These are phyloP conservation scores for Theristicus caerulescens DNA, from an alignment of 2,113 vertebrate species.

Conservation along the genomic window DNA sequence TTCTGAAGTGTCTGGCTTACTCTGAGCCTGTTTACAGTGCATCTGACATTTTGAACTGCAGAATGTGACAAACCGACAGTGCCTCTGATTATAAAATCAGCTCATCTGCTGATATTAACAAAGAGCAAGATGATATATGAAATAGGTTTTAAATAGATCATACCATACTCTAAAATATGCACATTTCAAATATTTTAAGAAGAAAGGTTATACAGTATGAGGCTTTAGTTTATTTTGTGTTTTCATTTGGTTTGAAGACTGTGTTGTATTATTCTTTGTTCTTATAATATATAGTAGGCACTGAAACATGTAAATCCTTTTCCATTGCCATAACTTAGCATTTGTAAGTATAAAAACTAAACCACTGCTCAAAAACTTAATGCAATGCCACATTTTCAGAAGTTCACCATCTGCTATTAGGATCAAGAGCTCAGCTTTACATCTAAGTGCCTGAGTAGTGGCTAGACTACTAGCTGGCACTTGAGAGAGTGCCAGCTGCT, in stretches of 20 bases:
- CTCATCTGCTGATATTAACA: conserved; percentile 1
- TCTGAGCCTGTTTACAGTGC: conserved; percentile 24
- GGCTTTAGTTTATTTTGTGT: neutral
- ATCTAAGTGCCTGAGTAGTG: neutral
- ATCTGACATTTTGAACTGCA: conserved; percentile 44
- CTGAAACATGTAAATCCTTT: neutral
- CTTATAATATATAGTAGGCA: neutral
- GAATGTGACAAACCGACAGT: conserved; percentile 2
- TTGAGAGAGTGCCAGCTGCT: neutral
- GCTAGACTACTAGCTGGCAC: neutral
- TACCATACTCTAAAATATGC: neutral
- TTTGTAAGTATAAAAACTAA: neutral
- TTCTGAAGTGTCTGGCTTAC: neutral
- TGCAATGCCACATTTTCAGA: neutral
- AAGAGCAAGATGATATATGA: neutral
- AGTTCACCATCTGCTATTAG: neutral
- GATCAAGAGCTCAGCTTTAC: neutral
- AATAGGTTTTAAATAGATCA: neutral
- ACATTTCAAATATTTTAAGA: neutral
- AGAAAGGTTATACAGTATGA: neutral
- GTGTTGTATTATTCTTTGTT: neutral
- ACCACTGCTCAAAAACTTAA: neutral
- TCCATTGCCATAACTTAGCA: neutral
- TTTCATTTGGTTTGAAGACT: neutral
- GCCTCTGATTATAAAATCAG: conserved; percentile 24